Evolutionary conservation across 2,888 invertebrate species (phyloP), one percentile per base, ranked within the genome.

Genomic region (Microchrysa polita): DNA sequence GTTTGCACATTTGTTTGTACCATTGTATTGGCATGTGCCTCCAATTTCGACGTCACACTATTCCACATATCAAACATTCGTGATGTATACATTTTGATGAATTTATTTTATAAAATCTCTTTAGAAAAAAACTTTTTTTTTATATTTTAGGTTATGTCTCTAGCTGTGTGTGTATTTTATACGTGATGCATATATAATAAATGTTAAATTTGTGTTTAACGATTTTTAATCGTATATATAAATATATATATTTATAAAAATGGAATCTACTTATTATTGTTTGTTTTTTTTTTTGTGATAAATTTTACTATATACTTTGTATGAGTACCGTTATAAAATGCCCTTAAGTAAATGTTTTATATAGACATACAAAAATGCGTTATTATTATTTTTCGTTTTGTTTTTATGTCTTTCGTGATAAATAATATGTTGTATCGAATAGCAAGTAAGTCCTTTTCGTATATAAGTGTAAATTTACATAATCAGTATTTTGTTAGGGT

Each of bases 21-120:
- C 80, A 85, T 80, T 78, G 83, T 84, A 79, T 83, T 84, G 75
- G 84, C 83, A 82, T 85, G 85, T 78, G 84, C 84, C 83, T 85
- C 85, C 81, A 85, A 80, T 82, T 85, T 85, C 80, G 84, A 84
- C 81, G 85, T 85, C 79, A 85, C 85, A 80, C 83, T 85, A 81
- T 84, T 85, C 85, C 85, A 85, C 85, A 85, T 85, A 81, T 85
- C 85, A 84, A 85, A 85, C 85, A 85, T 85, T 80, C 85, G 84
- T 83, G 84, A 83, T 81, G 85, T 85, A 84, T 85, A 85, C 85
- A 85, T 85, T 82, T 82, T 84, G 63, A 61, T 20, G 67, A 55
- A 34, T 55, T 67, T 59, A 59, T 61, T 42, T 59, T 59, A 44
- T 48, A n/a, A n/a, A n/a, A 14, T 14, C 59, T 55, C 10, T 27